phyloP scores from a whole-genome alignment of 1,140 invertebrate genomes.

The Solen grandis region DNA sequence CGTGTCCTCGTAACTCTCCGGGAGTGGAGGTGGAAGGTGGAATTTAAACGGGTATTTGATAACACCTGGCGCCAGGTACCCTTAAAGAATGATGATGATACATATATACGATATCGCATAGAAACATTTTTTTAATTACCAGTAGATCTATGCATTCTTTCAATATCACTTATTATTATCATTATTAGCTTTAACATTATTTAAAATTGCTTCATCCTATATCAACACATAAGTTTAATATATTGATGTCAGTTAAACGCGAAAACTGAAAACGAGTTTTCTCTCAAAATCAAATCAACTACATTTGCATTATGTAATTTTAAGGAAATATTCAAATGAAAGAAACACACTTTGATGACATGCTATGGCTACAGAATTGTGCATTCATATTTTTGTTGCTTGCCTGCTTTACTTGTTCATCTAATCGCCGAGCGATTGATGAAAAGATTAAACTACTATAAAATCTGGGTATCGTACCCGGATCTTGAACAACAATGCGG shows the following conservation, averaged over 20 bases:
- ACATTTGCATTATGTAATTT: background rate
- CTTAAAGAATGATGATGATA: background rate
- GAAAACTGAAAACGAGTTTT: background rate
- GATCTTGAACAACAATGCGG: conserved; percentile 2
- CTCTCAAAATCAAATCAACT: background rate
- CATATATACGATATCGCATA: background rate
- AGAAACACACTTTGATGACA: background rate
- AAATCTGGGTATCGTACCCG: conserved; percentile 6
- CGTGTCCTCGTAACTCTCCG: conserved; percentile 39
- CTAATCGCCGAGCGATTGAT: too few species aligned
- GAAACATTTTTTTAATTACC: background rate
- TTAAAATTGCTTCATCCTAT: too few species aligned
- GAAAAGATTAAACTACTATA: background rate
- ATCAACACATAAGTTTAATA: background rate
- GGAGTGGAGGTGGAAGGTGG: conserved; percentile 22
- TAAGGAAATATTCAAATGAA: background rate
- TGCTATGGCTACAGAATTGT: too few species aligned
- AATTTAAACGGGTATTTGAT: conserved; percentile 33
- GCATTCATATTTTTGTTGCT: background rate
- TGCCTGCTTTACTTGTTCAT: background rate
- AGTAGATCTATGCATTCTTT: background rate
- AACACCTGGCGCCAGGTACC: conserved; percentile 3
- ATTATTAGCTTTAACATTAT: too few species aligned
- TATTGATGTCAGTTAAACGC: background rate
- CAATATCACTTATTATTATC: too few species aligned